phyloP scores from a whole-genome alignment of 2,113 vertebrate species.

The Hylia prasina region DNA sequence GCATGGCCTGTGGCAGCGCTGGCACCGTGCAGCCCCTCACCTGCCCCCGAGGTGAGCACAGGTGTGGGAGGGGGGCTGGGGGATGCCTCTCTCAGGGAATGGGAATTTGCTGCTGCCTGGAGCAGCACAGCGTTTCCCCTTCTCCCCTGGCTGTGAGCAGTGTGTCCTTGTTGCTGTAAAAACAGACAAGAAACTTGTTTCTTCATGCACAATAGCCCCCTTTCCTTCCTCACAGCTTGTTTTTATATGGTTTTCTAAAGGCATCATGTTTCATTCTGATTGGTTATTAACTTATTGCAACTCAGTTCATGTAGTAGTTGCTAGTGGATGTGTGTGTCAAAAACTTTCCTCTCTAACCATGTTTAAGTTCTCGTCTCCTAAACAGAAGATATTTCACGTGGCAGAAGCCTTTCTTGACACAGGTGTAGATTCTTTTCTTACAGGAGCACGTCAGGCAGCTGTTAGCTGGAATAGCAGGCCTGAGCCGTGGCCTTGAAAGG shows the following conservation, averaged over 20 bases:
- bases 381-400: not conserved
- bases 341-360: not conserved
- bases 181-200: too few relatives aligned
- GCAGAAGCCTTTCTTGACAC: not conserved
- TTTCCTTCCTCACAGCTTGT: not conserved
- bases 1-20: constrained; percentile 70
- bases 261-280: not conserved
- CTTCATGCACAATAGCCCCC: not conserved
- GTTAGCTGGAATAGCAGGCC: not conserved
- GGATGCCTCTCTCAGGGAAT: not conserved
- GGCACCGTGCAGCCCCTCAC: constrained; percentile 72
- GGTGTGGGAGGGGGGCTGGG: not conserved
- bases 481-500: not conserved
- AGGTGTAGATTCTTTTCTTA: not conserved
- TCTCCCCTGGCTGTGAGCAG: not conserved
- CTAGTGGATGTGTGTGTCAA: not conserved
- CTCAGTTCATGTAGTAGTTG: not conserved
- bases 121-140: not conserved
- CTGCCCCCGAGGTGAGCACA: constrained; percentile 80
- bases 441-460: not conserved
- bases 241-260: not conserved
- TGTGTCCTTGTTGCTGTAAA: not conserved
- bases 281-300: not conserved
- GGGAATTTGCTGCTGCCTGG: not conserved
- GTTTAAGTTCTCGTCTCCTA: not conserved